Evolutionary conservation across 2,797 vertebrate genomes (phyloP).

Genomic region (Acrocephalus scirpaceus): DNA sequence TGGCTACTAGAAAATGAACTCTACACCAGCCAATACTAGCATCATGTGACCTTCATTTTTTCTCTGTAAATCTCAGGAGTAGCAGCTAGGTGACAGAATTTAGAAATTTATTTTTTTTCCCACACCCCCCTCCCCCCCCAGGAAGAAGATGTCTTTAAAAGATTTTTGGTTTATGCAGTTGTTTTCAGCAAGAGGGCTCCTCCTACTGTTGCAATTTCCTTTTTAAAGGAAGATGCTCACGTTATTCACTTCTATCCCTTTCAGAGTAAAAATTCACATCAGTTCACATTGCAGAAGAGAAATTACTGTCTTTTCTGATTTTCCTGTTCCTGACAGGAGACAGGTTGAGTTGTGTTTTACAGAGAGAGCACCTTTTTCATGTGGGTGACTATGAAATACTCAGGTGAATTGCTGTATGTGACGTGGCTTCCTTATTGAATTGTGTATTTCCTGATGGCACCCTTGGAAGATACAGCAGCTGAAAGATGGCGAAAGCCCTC

Average conservation of each 20-base stretch:
- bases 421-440: background rate
- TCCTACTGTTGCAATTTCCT: background rate
- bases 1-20: background rate
- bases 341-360: background rate
- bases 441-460: background rate
- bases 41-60: background rate
- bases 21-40: background rate
- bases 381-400: background rate
- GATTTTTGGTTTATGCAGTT: background rate
- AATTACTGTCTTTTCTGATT: background rate
- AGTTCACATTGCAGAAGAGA: background rate
- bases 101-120: background rate
- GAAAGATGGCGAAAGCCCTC: background rate
- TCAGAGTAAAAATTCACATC: background rate
- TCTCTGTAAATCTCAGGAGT: background rate
- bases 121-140: too few species aligned
- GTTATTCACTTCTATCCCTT: background rate
- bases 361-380: background rate
- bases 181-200: slow-evolving; percentile 9
- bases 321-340: background rate
- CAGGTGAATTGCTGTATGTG: background rate
- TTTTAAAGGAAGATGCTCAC: background rate
- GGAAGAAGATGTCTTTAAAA: background rate
- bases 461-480: background rate
- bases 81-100: background rate